These are phyloP conservation scores for Tethea ocularis DNA, from an alignment of 2,888 invertebrate species.

Conservation along the genomic window DNA sequence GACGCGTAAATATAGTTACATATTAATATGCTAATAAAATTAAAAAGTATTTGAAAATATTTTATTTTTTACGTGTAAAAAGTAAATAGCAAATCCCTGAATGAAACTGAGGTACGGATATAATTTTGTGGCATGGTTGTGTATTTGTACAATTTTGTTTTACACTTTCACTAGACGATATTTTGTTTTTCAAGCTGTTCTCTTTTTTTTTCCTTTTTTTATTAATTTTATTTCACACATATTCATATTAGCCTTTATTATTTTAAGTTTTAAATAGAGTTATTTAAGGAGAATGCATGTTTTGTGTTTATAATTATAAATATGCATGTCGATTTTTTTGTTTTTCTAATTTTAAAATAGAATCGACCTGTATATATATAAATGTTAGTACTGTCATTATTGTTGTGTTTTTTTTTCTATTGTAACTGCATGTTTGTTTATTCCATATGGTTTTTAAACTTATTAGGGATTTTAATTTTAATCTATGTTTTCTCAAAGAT, in stretches of 20 bases:
- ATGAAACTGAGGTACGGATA: slow-evolving; percentile 51
- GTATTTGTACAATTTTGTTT: slow-evolving; percentile 33
- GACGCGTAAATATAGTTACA: slow-evolving; percentile 54
- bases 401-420: neutral
- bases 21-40: slow-evolving; percentile 72
- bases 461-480: neutral
- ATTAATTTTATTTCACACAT: slow-evolving; percentile 60
- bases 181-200: slow-evolving; percentile 16
- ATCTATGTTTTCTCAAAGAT: neutral
- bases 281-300: slow-evolving; percentile 39
- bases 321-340: slow-evolving; percentile 15
- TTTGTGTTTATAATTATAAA: slow-evolving; percentile 16
- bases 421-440: slow-evolving; percentile 6
- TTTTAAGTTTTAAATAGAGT: slow-evolving; percentile 19
- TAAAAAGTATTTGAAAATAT: slow-evolving; percentile 47
- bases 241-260: slow-evolving; percentile 59
- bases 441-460: neutral
- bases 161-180: slow-evolving; percentile 21
- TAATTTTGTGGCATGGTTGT: slow-evolving; percentile 62
- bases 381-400: neutral
- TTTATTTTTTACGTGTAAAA: slow-evolving; percentile 16
- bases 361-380: neutral
- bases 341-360: slow-evolving; percentile 12
- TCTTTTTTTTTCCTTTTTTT: slow-evolving; percentile 32
- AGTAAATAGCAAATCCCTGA: slow-evolving; percentile 26